These are phyloP conservation scores for Chaetodon auriga DNA, from an alignment of 2,113 vertebrate species.

Conservation along the genomic window DNA sequence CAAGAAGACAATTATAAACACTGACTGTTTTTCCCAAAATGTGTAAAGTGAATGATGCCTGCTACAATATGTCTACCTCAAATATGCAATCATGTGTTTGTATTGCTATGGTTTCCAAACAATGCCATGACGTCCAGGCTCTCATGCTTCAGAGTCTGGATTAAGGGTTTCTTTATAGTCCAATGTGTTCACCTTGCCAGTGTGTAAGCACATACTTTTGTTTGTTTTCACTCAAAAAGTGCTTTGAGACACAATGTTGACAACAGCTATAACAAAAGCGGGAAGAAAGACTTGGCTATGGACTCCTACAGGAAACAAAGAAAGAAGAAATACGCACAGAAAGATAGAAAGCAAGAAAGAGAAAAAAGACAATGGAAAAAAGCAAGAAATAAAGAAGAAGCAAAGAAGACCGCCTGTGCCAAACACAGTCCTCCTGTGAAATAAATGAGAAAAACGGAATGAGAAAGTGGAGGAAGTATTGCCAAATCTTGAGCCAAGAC, in stretches of 20 bases:
- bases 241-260: neutral
- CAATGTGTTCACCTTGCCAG: neutral
- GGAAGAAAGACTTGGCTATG: neutral
- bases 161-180: neutral
- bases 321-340: neutral
- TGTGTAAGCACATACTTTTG: neutral
- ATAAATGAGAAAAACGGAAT: slow-evolving; percentile 30
- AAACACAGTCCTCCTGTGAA: slow-evolving; percentile 31
- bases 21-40: neutral
- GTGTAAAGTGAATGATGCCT: neutral
- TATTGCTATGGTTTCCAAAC: neutral
- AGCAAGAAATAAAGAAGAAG: neutral
- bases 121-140: neutral
- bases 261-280: slow-evolving; percentile 5
- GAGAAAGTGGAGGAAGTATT: slow-evolving; percentile 32
- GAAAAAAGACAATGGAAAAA: neutral
- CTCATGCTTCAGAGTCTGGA: neutral
- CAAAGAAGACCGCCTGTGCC: slow-evolving; percentile 11
- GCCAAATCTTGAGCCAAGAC: slow-evolving; percentile 58
- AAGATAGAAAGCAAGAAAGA: neutral
- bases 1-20: neutral
- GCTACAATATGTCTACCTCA: neutral
- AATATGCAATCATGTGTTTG: neutral
- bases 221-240: neutral
- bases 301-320: neutral